Percentiles rank a stretch among this genome's conserved stretches.
These are phyloP conservation scores for Dioctria rufipes DNA, from an alignment of 2,888 invertebrate genomes.

Conservation along the genomic window DNA sequence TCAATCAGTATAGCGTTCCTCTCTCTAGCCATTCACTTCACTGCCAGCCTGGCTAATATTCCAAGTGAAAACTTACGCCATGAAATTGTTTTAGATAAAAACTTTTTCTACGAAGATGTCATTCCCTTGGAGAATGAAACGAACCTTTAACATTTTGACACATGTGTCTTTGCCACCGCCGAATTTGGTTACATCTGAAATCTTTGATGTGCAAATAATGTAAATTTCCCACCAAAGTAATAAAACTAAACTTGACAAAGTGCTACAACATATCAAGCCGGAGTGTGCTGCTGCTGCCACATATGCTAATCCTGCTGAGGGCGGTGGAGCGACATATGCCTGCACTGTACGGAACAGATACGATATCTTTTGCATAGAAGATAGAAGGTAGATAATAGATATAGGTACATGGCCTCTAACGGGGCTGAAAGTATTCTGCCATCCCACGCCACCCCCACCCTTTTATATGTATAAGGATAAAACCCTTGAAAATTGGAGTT, in stretches of 20 bases:
- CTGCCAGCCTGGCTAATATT: too few species aligned
- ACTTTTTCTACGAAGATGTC: too few species aligned
- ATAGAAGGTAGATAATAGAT: not conserved
- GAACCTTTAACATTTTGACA: constrained; percentile 15
- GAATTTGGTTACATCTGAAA: constrained; percentile 30
- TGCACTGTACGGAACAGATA: not conserved
- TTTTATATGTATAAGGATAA: not conserved
- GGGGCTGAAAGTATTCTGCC: not conserved
- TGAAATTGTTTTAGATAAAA: too few species aligned
- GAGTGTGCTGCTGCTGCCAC: not conserved
- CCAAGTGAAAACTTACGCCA: too few species aligned
- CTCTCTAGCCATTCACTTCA: too few species aligned
- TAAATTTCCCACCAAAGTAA: constrained; percentile 52
- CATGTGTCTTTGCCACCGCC: constrained; percentile 12
- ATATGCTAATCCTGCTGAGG: constrained; percentile 15
- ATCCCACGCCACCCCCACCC: not conserved
- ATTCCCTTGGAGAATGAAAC: not conserved
- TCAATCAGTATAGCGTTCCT: too few species aligned
- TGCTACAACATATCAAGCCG: constrained; percentile 21
- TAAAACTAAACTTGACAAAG: constrained; percentile 54
- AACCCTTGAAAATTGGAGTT: constrained; percentile 22
- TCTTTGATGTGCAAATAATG: constrained; percentile 54
- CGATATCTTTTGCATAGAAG: not conserved
- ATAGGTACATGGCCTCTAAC: too few species aligned
- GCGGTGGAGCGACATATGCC: not conserved